Evolutionary conservation across 35 echinoderm and acorn worm genomes (phyloP).

Genomic region (Ptychodera flava): DNA sequence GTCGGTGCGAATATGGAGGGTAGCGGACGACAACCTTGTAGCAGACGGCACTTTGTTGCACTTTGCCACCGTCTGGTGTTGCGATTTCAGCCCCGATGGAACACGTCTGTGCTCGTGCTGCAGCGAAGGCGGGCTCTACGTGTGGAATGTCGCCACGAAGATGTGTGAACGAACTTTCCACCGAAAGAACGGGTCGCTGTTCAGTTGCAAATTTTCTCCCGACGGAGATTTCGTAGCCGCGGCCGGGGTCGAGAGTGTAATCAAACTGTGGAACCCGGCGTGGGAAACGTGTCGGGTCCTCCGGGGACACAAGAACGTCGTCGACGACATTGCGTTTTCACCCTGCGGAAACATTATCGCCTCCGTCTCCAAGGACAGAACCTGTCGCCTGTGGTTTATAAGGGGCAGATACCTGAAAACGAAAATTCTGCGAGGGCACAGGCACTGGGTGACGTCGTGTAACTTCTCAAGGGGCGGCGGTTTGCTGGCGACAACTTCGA

Average conservation of each 20-base stretch:
- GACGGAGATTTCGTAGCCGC: background rate
- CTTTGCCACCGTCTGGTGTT: background rate
- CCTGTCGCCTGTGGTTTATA: background rate
- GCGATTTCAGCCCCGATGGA: background rate
- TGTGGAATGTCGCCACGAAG: background rate
- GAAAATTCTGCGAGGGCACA: background rate
- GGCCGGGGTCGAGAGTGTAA: background rate
- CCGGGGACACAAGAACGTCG: background rate
- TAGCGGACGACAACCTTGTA: background rate
- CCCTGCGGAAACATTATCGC: background rate
- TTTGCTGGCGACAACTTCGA: background rate
- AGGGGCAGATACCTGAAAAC: background rate
- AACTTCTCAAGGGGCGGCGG: background rate
- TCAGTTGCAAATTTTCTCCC: background rate
- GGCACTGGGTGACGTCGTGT: background rate
- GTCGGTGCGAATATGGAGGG: background rate
- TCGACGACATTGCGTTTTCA: background rate
- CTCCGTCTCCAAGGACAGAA: background rate
- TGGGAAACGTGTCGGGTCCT: background rate
- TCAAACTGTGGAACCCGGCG: background rate
- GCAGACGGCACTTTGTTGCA: background rate
- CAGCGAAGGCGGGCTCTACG: background rate
- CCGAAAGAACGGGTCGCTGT: background rate
- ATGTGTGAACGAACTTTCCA: background rate
- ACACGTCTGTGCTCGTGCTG: background rate